phyloP scores from a whole-genome alignment of 2,888 invertebrate species.

The Parapristionchus giblindavisi region DNA sequence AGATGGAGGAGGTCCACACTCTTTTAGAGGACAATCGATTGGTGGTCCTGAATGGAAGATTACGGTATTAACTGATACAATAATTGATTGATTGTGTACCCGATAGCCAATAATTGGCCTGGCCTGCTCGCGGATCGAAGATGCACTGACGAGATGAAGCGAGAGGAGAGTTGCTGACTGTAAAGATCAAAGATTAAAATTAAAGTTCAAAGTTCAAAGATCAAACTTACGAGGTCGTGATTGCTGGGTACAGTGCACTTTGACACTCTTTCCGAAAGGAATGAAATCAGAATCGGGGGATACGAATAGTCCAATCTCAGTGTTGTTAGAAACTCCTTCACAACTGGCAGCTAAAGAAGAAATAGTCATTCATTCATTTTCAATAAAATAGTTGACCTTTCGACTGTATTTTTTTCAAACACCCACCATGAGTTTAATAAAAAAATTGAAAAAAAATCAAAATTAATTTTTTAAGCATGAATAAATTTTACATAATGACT shows the following conservation, averaged over 20 bases:
- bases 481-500: slow-evolving; percentile 69
- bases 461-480: no score
- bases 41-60: slow-evolving; percentile 53
- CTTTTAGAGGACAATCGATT: slow-evolving; percentile 75
- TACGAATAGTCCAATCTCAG: slow-evolving; percentile 65
- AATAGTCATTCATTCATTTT: background rate
- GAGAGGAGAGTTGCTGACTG: slow-evolving; percentile 80
- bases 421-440: no score
- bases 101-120: slow-evolving; percentile 23
- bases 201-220: background rate
- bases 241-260: slow-evolving; percentile 64
- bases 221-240: slow-evolving; percentile 57
- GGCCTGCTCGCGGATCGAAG: slow-evolving; percentile 83
- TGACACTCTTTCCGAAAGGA: slow-evolving; percentile 66
- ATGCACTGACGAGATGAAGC: slow-evolving; percentile 91
- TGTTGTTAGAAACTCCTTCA: slow-evolving; percentile 64
- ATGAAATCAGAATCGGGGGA: slow-evolving; percentile 52
- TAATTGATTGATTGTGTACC: background rate
- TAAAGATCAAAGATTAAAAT: slow-evolving; percentile 68
- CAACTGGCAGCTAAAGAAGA: slow-evolving; percentile 67
- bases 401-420: no score
- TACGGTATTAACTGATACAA: no score
- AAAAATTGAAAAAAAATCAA: no score
- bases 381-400: no score
- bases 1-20: slow-evolving; percentile 89